Evolutionary conservation across 2,797 vertebrate genomes (phyloP).

Genomic region (Nannoperca obscura): DNA sequence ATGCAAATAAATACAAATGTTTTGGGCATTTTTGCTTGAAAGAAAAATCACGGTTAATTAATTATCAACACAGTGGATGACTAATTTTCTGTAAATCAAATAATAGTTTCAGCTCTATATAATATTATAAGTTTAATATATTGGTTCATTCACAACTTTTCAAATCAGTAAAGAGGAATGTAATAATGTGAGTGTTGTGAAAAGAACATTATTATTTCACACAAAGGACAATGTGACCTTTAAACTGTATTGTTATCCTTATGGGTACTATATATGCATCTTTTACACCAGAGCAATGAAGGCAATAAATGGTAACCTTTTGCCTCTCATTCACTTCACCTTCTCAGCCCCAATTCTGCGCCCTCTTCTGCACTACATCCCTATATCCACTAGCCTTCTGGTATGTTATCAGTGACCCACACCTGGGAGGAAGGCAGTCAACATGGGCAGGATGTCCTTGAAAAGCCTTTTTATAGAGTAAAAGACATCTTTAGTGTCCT

Average conservation of each 20-base stretch:
- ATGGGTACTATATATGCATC: background rate
- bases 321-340: background rate
- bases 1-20: too few species aligned
- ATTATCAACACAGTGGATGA: background rate
- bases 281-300: slow-evolving; percentile 4
- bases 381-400: slow-evolving; percentile 3
- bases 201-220: background rate
- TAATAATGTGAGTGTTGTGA: background rate
- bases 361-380: background rate
- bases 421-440: slow-evolving; percentile 14
- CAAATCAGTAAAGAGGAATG: background rate
- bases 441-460: slow-evolving; percentile 31
- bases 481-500: slow-evolving; percentile 28
- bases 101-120: background rate
- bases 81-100: background rate
- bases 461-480: slow-evolving; percentile 31
- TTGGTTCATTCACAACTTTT: background rate
- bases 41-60: too few species aligned
- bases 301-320: background rate
- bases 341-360: background rate
- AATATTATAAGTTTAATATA: too few species aligned
- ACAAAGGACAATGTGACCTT: background rate
- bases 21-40: background rate
- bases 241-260: background rate
- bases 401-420: slow-evolving; percentile 42